These are phyloP conservation scores for Diadophis punctatus DNA, from an alignment of 2,113 vertebrate species.

Conservation along the genomic window DNA sequence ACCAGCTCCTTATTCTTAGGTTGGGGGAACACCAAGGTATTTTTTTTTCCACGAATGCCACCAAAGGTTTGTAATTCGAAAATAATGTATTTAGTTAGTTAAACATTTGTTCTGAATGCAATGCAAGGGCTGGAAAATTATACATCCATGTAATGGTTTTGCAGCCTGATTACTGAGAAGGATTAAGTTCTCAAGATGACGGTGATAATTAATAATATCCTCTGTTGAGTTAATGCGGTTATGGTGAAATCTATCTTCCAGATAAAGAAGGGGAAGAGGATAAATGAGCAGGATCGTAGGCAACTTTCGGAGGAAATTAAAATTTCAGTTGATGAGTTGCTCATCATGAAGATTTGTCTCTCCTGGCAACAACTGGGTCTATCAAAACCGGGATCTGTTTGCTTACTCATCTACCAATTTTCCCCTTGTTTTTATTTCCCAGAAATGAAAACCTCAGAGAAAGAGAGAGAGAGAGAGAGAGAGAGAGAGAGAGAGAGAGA, in stretches of 20 bases:
- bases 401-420: background rate
- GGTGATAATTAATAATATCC: background rate
- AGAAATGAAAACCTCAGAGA: background rate
- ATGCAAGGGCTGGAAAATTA: slow-evolving; percentile 22
- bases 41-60: slow-evolving; percentile 40
- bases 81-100: slow-evolving; percentile 21
- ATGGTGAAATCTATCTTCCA: background rate
- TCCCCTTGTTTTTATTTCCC: background rate
- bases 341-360: background rate
- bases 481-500: no score
- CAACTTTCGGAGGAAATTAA: background rate
- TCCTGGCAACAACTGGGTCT: background rate
- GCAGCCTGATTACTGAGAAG: slow-evolving; percentile 2
- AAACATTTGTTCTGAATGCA: slow-evolving; percentile 24
- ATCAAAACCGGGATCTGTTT: background rate
- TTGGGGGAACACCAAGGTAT: slow-evolving; percentile 60
- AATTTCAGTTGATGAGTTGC: background rate
- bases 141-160: slow-evolving; percentile 21
- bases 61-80: slow-evolving; percentile 42
- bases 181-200: slow-evolving; percentile 25
- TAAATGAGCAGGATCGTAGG: background rate
- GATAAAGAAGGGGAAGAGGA: background rate
- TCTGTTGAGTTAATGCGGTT: background rate
- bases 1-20: slow-evolving; percentile 68
- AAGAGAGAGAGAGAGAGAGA: background rate